phyloP scores from a whole-genome alignment of 2,888 invertebrate species.

The Harpalus rufipes region DNA sequence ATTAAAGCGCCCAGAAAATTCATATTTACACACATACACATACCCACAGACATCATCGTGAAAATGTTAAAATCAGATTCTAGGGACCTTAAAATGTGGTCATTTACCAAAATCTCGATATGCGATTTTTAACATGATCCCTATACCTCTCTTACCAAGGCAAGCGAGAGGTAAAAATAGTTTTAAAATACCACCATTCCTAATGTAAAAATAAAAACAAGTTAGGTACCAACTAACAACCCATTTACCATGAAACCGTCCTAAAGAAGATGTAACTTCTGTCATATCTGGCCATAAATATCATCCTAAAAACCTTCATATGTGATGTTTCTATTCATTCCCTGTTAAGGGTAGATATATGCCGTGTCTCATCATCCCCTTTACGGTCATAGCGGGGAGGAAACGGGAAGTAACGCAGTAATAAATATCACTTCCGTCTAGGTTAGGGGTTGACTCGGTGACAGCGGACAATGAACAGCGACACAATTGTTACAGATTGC shows the following conservation, averaged over 20 bases:
- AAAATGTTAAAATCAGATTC: too few relatives aligned
- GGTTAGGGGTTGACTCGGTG: conserved; percentile 34
- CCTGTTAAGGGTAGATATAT: conserved; percentile 30
- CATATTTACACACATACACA: too few relatives aligned
- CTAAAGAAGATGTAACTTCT: not conserved
- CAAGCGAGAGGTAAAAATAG: not conserved
- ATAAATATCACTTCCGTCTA: conserved; percentile 52
- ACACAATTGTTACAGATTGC: conserved; percentile 55
- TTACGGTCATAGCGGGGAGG: not conserved
- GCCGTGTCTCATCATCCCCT: conserved; percentile 33
- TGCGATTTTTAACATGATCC: not conserved
- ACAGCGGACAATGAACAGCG: conserved; percentile 28
- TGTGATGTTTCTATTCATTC: conserved; percentile 25
- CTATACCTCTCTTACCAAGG: not conserved
- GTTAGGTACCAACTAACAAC: too few relatives aligned
- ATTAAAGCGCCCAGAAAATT: too few relatives aligned
- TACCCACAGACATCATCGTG: too few relatives aligned
- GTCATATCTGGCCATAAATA: conserved; percentile 22
- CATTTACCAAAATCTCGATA: too few relatives aligned
- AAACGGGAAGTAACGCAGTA: conserved; percentile 35
- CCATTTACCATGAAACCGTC: too few relatives aligned
- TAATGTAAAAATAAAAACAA: too few relatives aligned
- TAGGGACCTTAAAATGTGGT: too few relatives aligned
- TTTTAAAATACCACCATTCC: too few relatives aligned
- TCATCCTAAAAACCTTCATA: conserved; percentile 21